Evolutionary conservation across 35 echinoderm and acorn worm species (phyloP).

Genomic region (Heliocidaris tuberculata): DNA sequence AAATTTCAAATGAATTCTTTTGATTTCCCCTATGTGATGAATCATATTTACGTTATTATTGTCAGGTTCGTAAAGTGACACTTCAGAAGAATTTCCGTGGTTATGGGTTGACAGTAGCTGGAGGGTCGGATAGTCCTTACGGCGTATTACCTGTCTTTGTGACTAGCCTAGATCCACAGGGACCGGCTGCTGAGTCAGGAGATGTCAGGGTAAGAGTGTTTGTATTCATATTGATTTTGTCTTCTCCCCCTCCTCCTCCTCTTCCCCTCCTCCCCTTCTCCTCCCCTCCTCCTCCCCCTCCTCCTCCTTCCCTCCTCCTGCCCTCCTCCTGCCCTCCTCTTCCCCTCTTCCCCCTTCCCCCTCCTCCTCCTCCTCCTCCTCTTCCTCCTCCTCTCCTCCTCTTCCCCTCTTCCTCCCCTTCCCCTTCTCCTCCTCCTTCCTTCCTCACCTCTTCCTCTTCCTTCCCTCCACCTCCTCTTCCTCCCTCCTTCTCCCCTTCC

Average conservation of each 20-base stretch:
- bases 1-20: too few species aligned
- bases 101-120: constrained; percentile 66
- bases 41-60: not conserved
- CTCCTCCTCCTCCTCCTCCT: not conserved
- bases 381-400: not conserved
- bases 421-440: not conserved
- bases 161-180: constrained; percentile 54
- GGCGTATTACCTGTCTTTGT: constrained; percentile 68
- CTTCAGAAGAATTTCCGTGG: constrained; percentile 53
- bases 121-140: constrained; percentile 52
- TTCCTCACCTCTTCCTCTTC: not conserved
- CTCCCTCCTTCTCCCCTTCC: not conserved
- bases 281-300: not conserved
- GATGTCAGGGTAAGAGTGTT: constrained; percentile 58
- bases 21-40: too few species aligned
- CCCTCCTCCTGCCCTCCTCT: not conserved
- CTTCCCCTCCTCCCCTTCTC: too few species aligned
- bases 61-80: constrained; percentile 51
- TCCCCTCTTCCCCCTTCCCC: not conserved
- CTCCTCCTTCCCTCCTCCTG: not conserved
- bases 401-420: too few species aligned
- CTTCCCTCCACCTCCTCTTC: not conserved
- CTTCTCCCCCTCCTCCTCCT: not conserved
- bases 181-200: constrained; percentile 47
- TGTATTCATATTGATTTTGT: not conserved